Conservation (phyloP, 2,797 vertebrate species). For the Coilia nasus region DNA sequence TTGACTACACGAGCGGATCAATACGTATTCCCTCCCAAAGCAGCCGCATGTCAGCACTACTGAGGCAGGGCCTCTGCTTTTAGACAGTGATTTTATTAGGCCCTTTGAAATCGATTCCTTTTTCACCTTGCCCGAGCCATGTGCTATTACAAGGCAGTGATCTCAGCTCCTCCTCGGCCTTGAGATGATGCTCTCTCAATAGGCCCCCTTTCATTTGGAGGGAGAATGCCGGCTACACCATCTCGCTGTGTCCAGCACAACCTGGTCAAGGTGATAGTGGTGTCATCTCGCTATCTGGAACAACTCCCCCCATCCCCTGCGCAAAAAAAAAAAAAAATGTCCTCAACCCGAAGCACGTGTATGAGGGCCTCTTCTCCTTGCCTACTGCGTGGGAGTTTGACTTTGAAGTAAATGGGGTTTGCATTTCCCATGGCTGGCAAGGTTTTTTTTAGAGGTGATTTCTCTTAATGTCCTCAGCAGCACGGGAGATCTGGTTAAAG, state of each 20-base stretch:
- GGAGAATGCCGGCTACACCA: background rate
- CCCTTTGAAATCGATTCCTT: constrained; percentile 44
- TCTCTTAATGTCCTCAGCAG: constrained; percentile 7
- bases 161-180: background rate
- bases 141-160: background rate
- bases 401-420: constrained; percentile 18
- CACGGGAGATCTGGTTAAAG: background rate
- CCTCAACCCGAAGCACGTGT: background rate
- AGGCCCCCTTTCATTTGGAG: background rate
- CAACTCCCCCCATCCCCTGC: background rate
- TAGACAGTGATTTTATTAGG: constrained; percentile 47
- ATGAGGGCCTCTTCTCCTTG: background rate
- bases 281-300: constrained; percentile 3
- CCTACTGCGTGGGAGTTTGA: background rate
- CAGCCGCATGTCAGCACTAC: constrained; percentile 41
- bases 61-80: constrained; percentile 26
- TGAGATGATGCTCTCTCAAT: background rate
- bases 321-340: background rate
- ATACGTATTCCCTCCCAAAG: constrained; percentile 42
- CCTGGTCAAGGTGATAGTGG: constrained; percentile 15
- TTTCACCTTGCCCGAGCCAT: constrained; percentile 19
- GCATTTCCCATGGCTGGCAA: background rate
- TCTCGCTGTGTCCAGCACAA: background rate
- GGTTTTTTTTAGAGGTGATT: constrained; percentile 1
- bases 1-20: constrained; percentile 45